Base-by-base conservation (phyloP, 2,888 invertebrate genomes). In the Nomada fucata region DNA sequence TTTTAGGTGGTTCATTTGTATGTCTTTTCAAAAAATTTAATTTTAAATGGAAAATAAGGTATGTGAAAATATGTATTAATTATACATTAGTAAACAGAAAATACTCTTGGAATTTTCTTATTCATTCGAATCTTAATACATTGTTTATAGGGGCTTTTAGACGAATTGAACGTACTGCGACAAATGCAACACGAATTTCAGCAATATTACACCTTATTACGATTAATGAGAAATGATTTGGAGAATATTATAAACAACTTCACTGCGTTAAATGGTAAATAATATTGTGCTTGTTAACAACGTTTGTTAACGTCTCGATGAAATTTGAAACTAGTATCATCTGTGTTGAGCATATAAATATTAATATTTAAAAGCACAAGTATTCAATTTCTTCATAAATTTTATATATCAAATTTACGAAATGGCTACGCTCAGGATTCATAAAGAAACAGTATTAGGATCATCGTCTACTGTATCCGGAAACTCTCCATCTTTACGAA, bases 241-340 rank as follows among this genome's bases (percentile, higher is more conserved):
- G 88, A 89, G 42, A 91, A 88, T 60, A 82, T 89, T 36, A 55
- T 71, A 61, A 72, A 50, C 20, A 88, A 88, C 52, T 86, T 88
- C 36, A 52, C 13, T 1, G 44, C 59, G 7, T 23, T 86, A 63
- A 76, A 61, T 18, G 73, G 79, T 82, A 70, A 73, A 53, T 50
- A 63, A 20, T 63, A 73, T 57, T 18, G 18, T 36, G 73, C 10
- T 20, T 18, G 2, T 60, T 61, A 52, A 57, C 18, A 1, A 52
- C 26, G 18, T 52, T 52, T n/a, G 11, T 11, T 47, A 59, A 64
- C 2, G 47, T 2, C 57, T 61, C 3, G n/a, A 1, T 59, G 13
- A 23, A 55, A 53, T 4, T 20, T 2, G n/a, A 10, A 52, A 15
- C n/a, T 52, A 42, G 20, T 26, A 23, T 42, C 7, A 50, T 11